Conservation (phyloP, 2,113 vertebrate species). For the Butorides virescens region DNA sequence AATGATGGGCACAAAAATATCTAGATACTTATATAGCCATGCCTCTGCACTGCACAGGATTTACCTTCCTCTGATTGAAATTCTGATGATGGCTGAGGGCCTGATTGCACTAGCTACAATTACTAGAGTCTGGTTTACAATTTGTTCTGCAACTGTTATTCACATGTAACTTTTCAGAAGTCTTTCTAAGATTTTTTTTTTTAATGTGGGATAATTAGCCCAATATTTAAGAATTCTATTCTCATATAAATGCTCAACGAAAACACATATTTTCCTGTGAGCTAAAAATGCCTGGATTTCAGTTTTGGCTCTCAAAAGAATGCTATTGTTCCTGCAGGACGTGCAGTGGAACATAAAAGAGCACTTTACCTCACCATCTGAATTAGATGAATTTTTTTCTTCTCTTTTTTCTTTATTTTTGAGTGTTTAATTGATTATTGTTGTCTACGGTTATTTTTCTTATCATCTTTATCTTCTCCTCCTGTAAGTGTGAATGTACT, state of each 20-base stretch:
- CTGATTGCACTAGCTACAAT: constrained; percentile 11
- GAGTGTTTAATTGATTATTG: constrained; percentile 65
- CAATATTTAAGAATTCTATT: constrained; percentile 60
- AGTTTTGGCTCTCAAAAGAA: constrained; percentile 68
- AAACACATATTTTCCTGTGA: constrained; percentile 67
- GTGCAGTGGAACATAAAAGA: constrained; percentile 52
- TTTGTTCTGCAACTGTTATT: constrained; percentile 69
- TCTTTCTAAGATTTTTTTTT: constrained; percentile 30
- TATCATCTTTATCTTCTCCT: background rate
- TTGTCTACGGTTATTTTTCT: background rate
- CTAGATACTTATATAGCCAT: background rate
- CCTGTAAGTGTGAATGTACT: background rate
- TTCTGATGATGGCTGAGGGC: constrained; percentile 50
- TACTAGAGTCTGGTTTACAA: constrained; percentile 51
- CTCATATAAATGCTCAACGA: constrained; percentile 65
- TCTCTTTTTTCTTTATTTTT: constrained; percentile 54
- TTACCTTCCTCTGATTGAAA: constrained; percentile 46
- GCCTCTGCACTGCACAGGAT: background rate
- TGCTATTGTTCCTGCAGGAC: constrained; percentile 62
- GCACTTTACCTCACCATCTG: constrained; percentile 62
- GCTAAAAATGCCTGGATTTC: constrained; percentile 71
- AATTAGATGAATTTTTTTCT: constrained; percentile 49
- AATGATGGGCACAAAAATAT: background rate
- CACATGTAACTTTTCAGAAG: constrained; percentile 44
- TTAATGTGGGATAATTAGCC: constrained; percentile 43